Conservation (phyloP, 2,888 invertebrate genomes). For the Tridacna gigas region DNA sequence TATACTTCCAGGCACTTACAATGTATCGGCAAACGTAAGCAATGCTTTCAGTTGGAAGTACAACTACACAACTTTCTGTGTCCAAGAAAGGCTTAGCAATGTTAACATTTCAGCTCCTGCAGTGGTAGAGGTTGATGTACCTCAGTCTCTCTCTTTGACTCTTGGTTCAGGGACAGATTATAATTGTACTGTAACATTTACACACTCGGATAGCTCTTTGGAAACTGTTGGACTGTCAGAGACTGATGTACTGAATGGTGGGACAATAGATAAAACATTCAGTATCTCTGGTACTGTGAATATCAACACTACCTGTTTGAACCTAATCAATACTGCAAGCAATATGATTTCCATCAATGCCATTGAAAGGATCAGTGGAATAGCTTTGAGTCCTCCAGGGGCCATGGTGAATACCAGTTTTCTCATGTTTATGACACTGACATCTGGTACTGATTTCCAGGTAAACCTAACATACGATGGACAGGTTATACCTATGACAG, state of each 20-base stretch:
- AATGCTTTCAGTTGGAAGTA: constrained; percentile 73
- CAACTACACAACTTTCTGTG: constrained; percentile 71
- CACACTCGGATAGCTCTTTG: constrained; percentile 61
- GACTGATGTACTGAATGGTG: constrained; percentile 33
- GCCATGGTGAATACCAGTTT: constrained; percentile 61
- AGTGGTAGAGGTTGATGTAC: constrained; percentile 41
- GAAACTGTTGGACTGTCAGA: constrained; percentile 32
- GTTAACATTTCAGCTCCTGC: constrained; percentile 55
- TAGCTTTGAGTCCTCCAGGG: constrained; percentile 66
- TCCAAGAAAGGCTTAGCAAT: constrained; percentile 71
- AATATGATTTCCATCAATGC: constrained; percentile 49
- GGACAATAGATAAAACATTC: constrained; percentile 61
- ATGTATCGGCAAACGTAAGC: constrained; percentile 71
- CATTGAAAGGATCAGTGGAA: constrained; percentile 72
- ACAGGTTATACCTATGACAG: constrained; percentile 30
- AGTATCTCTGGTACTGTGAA: constrained; percentile 54
- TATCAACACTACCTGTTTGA: constrained; percentile 69
- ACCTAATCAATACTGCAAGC: constrained; percentile 62
- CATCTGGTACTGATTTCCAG: constrained; percentile 64
- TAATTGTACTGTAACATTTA: constrained; percentile 60
- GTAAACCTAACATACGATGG: constrained; percentile 64
- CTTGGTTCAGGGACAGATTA: constrained; percentile 77
- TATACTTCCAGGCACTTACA: constrained; percentile 66
- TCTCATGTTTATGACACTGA: constrained; percentile 62
- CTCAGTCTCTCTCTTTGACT: constrained; percentile 52